Evolutionary conservation across 2,113 vertebrate species (phyloP).

Genomic region (Oreochromis niloticus): DNA sequence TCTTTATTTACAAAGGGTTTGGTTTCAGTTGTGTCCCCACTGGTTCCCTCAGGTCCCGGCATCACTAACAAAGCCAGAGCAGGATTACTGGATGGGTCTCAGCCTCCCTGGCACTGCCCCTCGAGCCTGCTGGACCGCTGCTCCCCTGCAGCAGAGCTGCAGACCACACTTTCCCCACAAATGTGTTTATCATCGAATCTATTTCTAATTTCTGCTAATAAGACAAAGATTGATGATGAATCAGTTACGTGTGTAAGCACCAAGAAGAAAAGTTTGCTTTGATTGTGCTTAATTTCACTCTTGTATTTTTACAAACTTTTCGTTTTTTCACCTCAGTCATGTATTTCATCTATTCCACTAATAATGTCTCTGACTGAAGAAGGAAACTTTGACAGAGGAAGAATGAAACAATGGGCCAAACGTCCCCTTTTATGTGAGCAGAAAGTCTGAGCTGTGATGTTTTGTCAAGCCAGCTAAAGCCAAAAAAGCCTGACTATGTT

Average conservation of each 20-base stretch:
- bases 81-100: background rate
- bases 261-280: background rate
- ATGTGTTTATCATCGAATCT: background rate
- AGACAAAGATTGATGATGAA: background rate
- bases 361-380: background rate
- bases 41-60: background rate
- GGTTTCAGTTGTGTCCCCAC: background rate
- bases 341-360: background rate
- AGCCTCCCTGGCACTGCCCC: background rate
- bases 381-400: background rate
- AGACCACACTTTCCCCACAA: background rate
- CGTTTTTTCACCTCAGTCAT: background rate
- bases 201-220: background rate
- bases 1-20: background rate
- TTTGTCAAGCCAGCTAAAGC: background rate
- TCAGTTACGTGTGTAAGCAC: background rate
- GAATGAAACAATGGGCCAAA: background rate
- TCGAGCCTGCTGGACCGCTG: background rate
- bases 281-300: background rate
- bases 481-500: background rate
- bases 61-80: background rate
- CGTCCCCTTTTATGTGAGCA: background rate
- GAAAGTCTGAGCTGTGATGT: background rate
- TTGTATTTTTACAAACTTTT: background rate
- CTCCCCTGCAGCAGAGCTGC: rapidly evolving